These are phyloP conservation scores for Aphaenogaster rudis DNA, from an alignment of 1,140 invertebrate genomes.

Conservation along the genomic window DNA sequence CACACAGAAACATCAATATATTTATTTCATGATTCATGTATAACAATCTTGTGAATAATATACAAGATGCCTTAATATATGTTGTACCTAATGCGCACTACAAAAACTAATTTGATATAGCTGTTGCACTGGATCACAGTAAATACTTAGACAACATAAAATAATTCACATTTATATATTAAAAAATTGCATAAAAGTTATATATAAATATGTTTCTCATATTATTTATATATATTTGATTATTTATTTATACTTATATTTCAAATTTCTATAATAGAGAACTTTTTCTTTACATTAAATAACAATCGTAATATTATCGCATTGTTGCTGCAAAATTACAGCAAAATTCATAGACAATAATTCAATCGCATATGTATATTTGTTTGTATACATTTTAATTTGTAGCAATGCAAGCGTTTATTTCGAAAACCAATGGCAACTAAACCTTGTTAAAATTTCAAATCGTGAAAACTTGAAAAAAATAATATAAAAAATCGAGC, in stretches of 20 bases:
- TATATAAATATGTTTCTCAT: not conserved
- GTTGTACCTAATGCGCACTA: not conserved
- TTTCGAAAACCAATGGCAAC: not conserved
- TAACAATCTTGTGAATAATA: slow-evolving; percentile 42
- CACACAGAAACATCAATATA: slow-evolving; percentile 31
- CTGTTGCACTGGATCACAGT: not conserved
- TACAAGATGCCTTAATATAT: slow-evolving; percentile 27
- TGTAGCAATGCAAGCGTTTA: not conserved
- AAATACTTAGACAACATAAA: slow-evolving; percentile 37
- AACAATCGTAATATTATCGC: slow-evolving; percentile 9
- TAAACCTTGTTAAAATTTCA: slow-evolving; percentile 10
- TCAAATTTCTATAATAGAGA: not conserved
- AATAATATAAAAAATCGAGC: not conserved
- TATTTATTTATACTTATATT: not conserved
- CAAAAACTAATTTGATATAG: not conserved
- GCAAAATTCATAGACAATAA: not conserved
- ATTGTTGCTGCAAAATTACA: not conserved
- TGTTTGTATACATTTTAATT: slow-evolving; percentile 20
- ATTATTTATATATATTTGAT: slow-evolving; percentile 31
- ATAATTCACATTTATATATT: slow-evolving; percentile 24
- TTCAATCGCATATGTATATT: slow-evolving; percentile 2
- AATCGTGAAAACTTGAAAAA: not conserved
- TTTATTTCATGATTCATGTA: slow-evolving; percentile 26
- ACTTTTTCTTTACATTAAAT: not conserved
- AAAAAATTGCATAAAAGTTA: slow-evolving; percentile 26